Base-by-base conservation (phyloP, 2,888 invertebrate species). In the Trimorus sp. region DNA sequence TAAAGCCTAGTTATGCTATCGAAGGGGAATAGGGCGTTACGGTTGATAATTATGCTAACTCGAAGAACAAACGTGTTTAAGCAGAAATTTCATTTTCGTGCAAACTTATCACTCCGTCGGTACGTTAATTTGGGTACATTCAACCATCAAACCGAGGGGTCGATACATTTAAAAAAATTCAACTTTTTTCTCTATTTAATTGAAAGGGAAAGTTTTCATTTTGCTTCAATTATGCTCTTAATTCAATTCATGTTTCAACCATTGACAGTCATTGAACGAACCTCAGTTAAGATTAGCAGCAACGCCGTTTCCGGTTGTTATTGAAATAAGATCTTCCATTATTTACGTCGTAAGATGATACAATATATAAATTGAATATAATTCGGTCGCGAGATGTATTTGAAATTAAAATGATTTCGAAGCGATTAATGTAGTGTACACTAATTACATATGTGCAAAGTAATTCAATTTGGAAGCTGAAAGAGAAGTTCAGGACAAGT, bases 1-100 rank as follows among this genome's bases (percentile, higher is more conserved):
- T 49, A 40, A 68, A 59, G 40, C 38, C 58, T 48, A 69, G 49
- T 69, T 69, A 58, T 49, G 48, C 45, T 59, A 42, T 70, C 42
- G 59, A 40, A 70, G 70, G 70, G 70, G 70, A 70, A 51, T 56
- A 69, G 38, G 14, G n/a, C 51, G 42, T 40, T 12, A 42, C 42
- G 40, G n/a, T 14, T 51, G 51, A 14, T 69, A 48, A 69, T 49
- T 58, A 16, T 58, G 12, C 15, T 26, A 40, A 58, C 37, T 62
- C 3, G 48, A 62, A 48, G 11, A 26, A 26, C 26, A 26, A 26
- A 26, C 26, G 26, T 26, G 38, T 54, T 73, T 12, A 56, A n/a
- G 51, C 53, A 26, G 16, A 15, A 51, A 14, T 45, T 51, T 51
- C 53, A 42, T 53, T 65, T 65, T 53, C 53, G 16, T 0, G 26